Conservation (phyloP, 2,888 invertebrate species). For the Arctia plantaginis region DNA sequence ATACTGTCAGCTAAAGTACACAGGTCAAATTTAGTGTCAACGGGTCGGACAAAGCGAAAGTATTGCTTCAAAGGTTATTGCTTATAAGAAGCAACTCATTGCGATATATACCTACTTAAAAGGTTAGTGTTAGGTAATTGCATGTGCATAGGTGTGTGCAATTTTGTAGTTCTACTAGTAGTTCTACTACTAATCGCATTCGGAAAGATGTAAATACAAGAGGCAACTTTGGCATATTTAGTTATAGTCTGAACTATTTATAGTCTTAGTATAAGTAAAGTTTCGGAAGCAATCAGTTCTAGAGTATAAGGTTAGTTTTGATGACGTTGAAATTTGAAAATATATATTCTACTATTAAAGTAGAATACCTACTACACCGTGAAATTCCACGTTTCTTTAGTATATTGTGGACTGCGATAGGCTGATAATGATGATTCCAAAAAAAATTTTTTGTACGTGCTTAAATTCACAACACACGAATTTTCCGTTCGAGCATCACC, state of each 20-base stretch:
- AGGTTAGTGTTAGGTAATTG: constrained; percentile 48
- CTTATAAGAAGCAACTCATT: constrained; percentile 57
- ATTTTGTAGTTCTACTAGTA: constrained; percentile 21
- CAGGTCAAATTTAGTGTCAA: constrained; percentile 53
- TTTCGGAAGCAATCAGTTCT: too few relatives aligned
- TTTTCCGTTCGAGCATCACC: background rate
- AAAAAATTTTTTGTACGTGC: background rate
- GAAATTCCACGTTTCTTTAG: too few relatives aligned
- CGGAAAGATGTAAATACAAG: background rate
- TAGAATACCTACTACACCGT: too few relatives aligned
- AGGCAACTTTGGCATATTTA: background rate
- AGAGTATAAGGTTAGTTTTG: too few relatives aligned
- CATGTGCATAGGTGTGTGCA: constrained; percentile 55
- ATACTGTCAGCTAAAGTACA: constrained; percentile 1
- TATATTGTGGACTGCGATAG: too few relatives aligned
- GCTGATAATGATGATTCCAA: too few relatives aligned
- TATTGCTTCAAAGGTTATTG: constrained; percentile 57
- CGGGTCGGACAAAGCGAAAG: constrained; percentile 59
- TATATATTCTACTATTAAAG: too few relatives aligned
- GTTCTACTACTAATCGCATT: background rate
- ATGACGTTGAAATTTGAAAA: too few relatives aligned
- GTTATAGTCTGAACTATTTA: too few relatives aligned
- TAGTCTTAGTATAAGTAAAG: too few relatives aligned
- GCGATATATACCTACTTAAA: constrained; percentile 51
- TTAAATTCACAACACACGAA: background rate